Evolutionary conservation across 37 sponge, comb jelly and placozoan genomes (phyloP).

Genomic region (Geodia barretti): DNA sequence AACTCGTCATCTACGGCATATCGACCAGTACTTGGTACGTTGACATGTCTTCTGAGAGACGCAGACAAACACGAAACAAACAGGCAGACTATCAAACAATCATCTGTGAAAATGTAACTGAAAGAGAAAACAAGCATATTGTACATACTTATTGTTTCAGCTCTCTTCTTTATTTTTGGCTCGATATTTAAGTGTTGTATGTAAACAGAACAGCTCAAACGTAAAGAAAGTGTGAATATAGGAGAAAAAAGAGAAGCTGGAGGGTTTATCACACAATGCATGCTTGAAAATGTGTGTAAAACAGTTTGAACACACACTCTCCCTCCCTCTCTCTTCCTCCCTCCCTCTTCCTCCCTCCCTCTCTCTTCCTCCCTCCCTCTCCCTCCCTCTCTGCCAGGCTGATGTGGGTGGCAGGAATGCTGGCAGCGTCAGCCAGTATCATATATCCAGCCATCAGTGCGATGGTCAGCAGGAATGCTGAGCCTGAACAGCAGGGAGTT

Average conservation of each 20-base stretch:
- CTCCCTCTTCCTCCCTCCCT: not conserved
- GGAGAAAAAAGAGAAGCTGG: no score
- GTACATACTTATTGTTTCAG: no score
- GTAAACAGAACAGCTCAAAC: no score
- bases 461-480: conserved; percentile 75
- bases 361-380: not conserved
- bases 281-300: no score
- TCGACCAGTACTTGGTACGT: conserved; percentile 70
- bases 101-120: no score
- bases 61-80: not conserved
- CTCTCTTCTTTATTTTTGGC: no score
- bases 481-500: conserved; percentile 82
- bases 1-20: conserved; percentile 79
- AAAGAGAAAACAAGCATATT: no score
- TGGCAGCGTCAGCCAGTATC: conserved; percentile 77
- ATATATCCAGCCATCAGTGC: conserved; percentile 91
- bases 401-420: conserved; percentile 77
- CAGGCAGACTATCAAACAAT: no score
- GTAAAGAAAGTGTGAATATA: no score
- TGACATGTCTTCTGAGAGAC: not conserved
- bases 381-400: conserved; percentile 23
- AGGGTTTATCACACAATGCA: no score
- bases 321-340: not conserved
- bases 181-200: no score
- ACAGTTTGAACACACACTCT: not conserved